Conservation (phyloP, 2,113 vertebrate genomes). For the Pituophis catenifer region DNA sequence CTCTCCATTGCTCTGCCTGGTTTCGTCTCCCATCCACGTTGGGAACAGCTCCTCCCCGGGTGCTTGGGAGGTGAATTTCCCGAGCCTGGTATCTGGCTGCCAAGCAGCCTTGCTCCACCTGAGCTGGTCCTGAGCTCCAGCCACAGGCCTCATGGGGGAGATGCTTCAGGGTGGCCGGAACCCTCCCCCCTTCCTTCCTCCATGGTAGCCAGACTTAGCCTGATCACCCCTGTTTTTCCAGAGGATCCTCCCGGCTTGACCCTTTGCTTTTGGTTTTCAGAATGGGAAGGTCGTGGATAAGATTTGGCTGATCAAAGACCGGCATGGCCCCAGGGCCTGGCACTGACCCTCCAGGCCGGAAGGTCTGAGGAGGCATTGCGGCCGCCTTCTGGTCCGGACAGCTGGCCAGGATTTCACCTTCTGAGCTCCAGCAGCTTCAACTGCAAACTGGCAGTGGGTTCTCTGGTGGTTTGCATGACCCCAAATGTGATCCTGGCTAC, state of each 20-base stretch:
- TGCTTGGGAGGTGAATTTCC: not conserved
- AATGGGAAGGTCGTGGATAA: conserved; percentile 83
- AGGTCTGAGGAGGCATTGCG: too few relatives aligned
- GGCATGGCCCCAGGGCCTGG: conserved; percentile 69
- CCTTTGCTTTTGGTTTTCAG: conserved; percentile 62
- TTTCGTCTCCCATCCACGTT: not conserved
- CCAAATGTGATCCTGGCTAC: not conserved
- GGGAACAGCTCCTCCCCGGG: not conserved
- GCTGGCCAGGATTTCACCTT: not conserved
- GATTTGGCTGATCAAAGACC: conserved; percentile 80
- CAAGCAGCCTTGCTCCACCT: not conserved
- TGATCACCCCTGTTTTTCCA: not conserved
- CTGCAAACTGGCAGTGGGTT: not conserved
- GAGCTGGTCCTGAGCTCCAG: not conserved
- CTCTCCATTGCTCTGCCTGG: accelerated
- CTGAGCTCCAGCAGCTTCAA: not conserved
- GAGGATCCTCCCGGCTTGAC: not conserved
- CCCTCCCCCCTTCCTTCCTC: not conserved
- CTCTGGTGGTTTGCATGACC: not conserved
- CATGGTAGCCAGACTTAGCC: not conserved
- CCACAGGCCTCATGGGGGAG: not conserved
- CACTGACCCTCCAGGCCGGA: conserved; percentile 13
- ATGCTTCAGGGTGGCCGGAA: not conserved
- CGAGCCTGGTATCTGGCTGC: not conserved
- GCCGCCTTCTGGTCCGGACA: not conserved